These are phyloP conservation scores for Ecliptopera silaceata DNA, from an alignment of 2,888 invertebrate genomes.

Conservation along the genomic window DNA sequence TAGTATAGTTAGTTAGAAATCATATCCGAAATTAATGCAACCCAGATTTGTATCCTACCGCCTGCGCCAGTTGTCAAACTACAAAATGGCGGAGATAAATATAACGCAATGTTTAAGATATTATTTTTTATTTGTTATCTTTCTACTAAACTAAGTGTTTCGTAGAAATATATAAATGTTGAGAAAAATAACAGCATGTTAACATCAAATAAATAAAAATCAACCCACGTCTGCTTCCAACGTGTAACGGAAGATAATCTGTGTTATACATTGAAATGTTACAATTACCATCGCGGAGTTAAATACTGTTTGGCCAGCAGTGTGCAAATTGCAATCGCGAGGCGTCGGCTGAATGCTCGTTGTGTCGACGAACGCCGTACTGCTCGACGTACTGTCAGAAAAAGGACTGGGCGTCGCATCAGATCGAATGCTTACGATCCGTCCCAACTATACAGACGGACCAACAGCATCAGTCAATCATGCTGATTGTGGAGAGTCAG, in stretches of 20 bases:
- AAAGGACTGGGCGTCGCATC: constrained; percentile 93
- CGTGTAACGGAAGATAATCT: too few species aligned
- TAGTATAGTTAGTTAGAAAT: too few species aligned
- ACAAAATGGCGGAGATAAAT: too few species aligned
- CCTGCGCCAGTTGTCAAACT: neutral
- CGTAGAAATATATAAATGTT: too few species aligned
- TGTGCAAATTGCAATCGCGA: constrained; percentile 95
- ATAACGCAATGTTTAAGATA: too few species aligned
- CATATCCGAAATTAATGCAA: too few species aligned
- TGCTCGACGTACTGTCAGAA: constrained; percentile 95
- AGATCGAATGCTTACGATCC: constrained; percentile 91
- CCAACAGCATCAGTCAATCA: constrained; percentile 87
- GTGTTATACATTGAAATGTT: neutral
- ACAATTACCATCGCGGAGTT: neutral
- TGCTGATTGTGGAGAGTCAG: constrained; percentile 92
- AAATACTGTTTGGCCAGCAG: constrained; percentile 66
- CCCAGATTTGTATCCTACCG: neutral
- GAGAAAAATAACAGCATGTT: too few species aligned
- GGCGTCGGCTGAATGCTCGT: constrained; percentile 93
- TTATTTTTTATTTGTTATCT: too few species aligned
- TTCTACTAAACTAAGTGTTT: too few species aligned
- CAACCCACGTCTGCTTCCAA: too few species aligned
- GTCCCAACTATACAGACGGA: constrained; percentile 80
- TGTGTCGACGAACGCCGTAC: constrained; percentile 93
- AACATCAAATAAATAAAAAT: too few species aligned